Base-by-base conservation (phyloP, 2,797 vertebrate genomes). In the Fratercula arctica region DNA sequence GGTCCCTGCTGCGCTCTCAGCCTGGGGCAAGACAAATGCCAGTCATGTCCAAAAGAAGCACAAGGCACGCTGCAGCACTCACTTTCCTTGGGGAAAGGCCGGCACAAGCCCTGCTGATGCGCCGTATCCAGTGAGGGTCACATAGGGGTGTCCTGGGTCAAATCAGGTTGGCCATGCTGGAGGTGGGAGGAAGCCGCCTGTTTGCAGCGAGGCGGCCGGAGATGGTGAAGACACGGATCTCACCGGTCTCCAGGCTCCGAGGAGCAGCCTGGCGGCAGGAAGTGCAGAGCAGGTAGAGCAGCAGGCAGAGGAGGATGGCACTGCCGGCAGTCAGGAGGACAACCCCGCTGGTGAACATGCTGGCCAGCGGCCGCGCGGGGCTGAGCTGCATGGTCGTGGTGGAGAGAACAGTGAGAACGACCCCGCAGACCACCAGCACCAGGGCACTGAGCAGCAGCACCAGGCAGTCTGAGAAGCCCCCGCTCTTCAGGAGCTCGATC, bases 81-180 rank as follows among this genome's bases (percentile, higher is more conserved):
- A 0, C 50, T 80, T 70, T 70, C 84, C 59, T 26, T 29, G 8
- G 13, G 69, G n/a, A 66, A 66, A 39, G 51, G 86, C 70, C 5
- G 2, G 56, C 78, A 13, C 56, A 50, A 69, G 60, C 50, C 46
- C 76, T 35, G 50, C 80, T 41, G 92, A 35, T 0, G 2, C 28
- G 59, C 5, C 1, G 1, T 41, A 75, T 64, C 77, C 18, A 1
- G 45, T 3, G 13, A 90, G 46, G 54, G 43, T 90, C 83, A 59
- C 0, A 0, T 68, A 74, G 67, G 16, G 37, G 13, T 19, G 78
- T 64, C 35, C 51, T 6, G 63, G 37, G 2, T 99, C 98, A 99
- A 97, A 99, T 99, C 72, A 99, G 98, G 97, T 99, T 99, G 89
- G 99, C 98, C 96, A 99, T 98, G 96, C 99, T 99, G 92, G 99